Evolutionary conservation across 1,140 invertebrate species (phyloP).

Genomic region (Aleiodes sp.): DNA sequence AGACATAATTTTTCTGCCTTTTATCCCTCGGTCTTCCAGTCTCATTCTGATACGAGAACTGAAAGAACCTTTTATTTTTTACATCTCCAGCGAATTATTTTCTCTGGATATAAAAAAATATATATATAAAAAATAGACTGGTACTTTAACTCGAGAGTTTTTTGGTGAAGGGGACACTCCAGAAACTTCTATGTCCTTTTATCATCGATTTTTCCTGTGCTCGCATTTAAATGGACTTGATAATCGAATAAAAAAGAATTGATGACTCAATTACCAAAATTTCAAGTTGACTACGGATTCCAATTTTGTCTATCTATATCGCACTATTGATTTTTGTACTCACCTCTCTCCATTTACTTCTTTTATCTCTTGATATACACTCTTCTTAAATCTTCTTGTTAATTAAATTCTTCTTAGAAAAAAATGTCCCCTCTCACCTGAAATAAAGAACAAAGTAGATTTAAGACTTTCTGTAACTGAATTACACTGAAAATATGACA

Average conservation of each 20-base stretch:
- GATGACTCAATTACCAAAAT: not conserved
- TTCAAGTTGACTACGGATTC: no score
- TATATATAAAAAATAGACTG: not conserved
- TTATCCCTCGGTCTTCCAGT: not conserved
- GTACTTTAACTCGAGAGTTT: not conserved
- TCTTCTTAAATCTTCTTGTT: no score
- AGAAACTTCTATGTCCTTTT: not conserved
- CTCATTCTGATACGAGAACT: not conserved
- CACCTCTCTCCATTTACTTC: no score
- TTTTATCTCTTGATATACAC: no score
- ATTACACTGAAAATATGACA: not conserved
- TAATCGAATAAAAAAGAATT: not conserved
- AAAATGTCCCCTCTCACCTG: not conserved
- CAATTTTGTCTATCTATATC: no score
- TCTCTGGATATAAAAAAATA: not conserved
- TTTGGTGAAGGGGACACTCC: not conserved
- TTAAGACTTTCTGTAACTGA: not conserved
- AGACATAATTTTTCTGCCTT: constrained; percentile 21
- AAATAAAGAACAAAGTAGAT: not conserved
- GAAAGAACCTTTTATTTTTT: not conserved
- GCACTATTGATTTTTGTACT: no score
- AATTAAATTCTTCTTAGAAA: not conserved
- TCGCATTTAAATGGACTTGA: not conserved
- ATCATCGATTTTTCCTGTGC: not conserved
- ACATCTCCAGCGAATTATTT: constrained; percentile 4